Percentiles rank a stretch among this genome's conserved stretches.
Conservation (phyloP, 2,888 invertebrate genomes). For the Drosophila monieri region DNA sequence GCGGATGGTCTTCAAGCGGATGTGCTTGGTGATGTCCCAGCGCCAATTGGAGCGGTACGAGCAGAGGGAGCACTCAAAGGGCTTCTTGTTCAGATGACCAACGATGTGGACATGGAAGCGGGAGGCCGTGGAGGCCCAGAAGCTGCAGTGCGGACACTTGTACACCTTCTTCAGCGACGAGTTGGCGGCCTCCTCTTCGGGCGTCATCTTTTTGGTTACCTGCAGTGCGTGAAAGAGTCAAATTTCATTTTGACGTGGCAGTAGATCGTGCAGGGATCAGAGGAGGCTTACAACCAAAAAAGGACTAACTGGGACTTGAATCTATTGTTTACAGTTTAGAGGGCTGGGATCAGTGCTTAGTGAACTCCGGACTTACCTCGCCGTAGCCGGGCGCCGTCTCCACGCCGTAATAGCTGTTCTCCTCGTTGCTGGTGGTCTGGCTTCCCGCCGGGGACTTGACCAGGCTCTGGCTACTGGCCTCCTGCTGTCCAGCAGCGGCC, state of each 20-base stretch:
- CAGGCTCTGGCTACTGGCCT: constrained; percentile 45
- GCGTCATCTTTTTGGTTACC: constrained; percentile 87
- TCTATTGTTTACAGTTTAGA: too few relatives aligned
- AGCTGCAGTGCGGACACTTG: constrained; percentile 95
- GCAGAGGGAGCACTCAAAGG: constrained; percentile 97
- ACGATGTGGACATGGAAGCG: constrained; percentile 97
- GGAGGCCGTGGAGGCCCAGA: constrained; percentile 96
- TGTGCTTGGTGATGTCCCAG: constrained; percentile 98
- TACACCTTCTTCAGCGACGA: constrained; percentile 91
- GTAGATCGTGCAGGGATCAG: constrained; percentile 45
- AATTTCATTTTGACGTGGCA: constrained; percentile 82
- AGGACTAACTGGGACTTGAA: too few relatives aligned
- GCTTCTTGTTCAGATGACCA: constrained; percentile 95
- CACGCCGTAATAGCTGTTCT: constrained; percentile 84
- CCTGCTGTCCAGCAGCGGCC: constrained; percentile 34
- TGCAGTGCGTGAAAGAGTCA: constrained; percentile 83
- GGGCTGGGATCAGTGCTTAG: neutral
- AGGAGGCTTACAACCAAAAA: neutral
- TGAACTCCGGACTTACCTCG: constrained; percentile 79
- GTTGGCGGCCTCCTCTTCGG: constrained; percentile 87
- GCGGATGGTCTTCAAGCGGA: constrained; percentile 93
- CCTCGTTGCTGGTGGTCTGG: constrained; percentile 77
- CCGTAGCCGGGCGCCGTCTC: constrained; percentile 85
- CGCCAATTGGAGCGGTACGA: constrained; percentile 97
- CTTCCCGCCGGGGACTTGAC: constrained; percentile 56